These are phyloP conservation scores for Cancer borealis DNA, from an alignment of 2,888 invertebrate genomes.

Conservation along the genomic window DNA sequence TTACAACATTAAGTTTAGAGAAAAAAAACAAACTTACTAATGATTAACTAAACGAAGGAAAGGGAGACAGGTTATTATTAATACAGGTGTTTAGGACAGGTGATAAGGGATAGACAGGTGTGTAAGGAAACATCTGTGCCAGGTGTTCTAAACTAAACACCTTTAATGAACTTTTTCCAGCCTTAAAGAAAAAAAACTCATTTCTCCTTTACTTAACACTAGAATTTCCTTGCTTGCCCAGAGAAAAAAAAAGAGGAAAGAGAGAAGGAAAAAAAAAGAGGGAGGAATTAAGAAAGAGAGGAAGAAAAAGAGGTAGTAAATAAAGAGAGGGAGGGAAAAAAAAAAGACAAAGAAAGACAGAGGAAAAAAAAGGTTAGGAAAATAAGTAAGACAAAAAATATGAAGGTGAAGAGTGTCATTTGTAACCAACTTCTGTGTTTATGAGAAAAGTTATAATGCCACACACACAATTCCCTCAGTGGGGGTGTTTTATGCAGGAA, in stretches of 20 bases:
- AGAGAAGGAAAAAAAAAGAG: neutral
- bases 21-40: too few species aligned
- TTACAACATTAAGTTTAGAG: too few species aligned
- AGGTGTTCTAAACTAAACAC: neutral
- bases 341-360: neutral
- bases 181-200: neutral
- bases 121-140: too few species aligned
- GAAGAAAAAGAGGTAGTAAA: neutral
- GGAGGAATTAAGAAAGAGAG: neutral
- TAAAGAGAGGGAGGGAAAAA: too few species aligned
- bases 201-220: neutral
- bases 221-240: neutral
- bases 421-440: constrained; percentile 50
- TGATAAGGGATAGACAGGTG: too few species aligned
- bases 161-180: neutral
- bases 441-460: constrained; percentile 56
- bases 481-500: neutral
- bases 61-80: too few species aligned
- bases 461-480: constrained; percentile 13
- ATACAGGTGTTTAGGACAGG: too few species aligned
- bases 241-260: neutral
- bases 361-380: neutral
- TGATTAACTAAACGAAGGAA: too few species aligned
- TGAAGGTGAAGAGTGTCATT: constrained; percentile 23
- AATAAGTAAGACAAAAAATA: neutral